phyloP scores from a whole-genome alignment of 2,888 invertebrate genomes.

The Nomada ferruginata region DNA sequence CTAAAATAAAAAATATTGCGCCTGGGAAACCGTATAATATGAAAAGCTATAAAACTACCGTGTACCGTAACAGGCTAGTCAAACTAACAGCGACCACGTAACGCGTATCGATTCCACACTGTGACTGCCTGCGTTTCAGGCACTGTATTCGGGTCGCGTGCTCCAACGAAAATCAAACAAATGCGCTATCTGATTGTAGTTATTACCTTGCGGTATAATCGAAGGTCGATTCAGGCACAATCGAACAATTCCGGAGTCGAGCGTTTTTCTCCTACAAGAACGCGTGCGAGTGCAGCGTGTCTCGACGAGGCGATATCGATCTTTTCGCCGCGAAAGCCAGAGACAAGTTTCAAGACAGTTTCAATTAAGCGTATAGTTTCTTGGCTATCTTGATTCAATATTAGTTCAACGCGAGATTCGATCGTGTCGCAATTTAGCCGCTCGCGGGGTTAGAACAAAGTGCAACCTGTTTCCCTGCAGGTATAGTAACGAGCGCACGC shows the following conservation, averaged over 20 bases:
- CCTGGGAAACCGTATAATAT: too few species aligned
- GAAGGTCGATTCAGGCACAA: conserved; percentile 50
- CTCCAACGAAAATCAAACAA: conserved; percentile 32
- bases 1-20: too few species aligned
- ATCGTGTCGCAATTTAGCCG: conserved; percentile 36
- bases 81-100: background rate
- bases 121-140: background rate
- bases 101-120: background rate
- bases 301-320: conserved; percentile 32
- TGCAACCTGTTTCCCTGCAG: conserved; percentile 51
- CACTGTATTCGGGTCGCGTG: conserved; percentile 3
- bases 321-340: conserved; percentile 51
- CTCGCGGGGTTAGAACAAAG: conserved; percentile 27
- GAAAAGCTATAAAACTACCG: too few species aligned
- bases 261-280: background rate
- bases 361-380: conserved; percentile 30
- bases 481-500: background rate
- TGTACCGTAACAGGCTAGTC: background rate
- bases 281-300: background rate
- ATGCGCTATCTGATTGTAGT: conserved; percentile 18
- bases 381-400: conserved; percentile 30
- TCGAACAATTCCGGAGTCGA: background rate
- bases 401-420: conserved; percentile 24
- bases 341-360: conserved; percentile 13
- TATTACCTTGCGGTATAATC: conserved; percentile 41